A percentile compares a stretch with the other conserved stretches of the same genome.
phyloP scores from a whole-genome alignment of 2,888 invertebrate species.

The Parelbella ahira region DNA sequence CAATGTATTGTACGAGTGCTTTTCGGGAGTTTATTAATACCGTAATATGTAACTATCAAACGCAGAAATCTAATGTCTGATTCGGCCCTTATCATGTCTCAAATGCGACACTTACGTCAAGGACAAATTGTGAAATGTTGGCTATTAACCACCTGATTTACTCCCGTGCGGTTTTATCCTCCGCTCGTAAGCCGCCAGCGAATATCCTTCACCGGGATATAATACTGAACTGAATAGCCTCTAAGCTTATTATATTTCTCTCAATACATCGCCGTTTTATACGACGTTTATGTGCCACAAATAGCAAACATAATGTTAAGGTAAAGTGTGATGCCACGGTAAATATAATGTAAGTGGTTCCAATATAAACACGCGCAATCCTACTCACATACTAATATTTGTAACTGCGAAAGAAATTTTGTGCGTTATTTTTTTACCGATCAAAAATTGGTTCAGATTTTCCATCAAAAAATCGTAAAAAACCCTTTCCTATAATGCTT shows the following conservation, averaged over 20 bases:
- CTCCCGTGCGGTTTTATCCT: conserved; percentile 38
- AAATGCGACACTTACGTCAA: conserved; percentile 43
- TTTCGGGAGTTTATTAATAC: no score
- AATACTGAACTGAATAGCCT: conserved; percentile 50
- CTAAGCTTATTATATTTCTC: conserved; percentile 56
- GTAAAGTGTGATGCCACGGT: conserved; percentile 13
- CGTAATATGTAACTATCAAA: no score
- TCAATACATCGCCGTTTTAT: conserved; percentile 50
- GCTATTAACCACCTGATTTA: conserved; percentile 60
- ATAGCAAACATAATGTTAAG: conserved; percentile 24
- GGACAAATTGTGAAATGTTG: conserved; percentile 65
- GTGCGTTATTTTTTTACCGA: no score
- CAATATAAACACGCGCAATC: conserved; percentile 10
- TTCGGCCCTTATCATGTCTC: no score
- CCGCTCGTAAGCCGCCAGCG: conserved; percentile 32
- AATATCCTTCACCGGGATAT: conserved; percentile 53
- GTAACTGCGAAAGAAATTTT: no score
- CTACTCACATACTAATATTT: no score
- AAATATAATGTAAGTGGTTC: conserved; percentile 16
- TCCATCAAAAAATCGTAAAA: no score
- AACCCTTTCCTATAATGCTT: no score
- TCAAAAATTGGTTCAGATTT: no score
- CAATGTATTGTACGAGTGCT: no score
- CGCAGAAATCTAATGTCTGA: no score
- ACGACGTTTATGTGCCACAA: conserved; percentile 49